phyloP scores from a whole-genome alignment of 1,140 invertebrate genomes.

The Philotrypesis tridentata region DNA sequence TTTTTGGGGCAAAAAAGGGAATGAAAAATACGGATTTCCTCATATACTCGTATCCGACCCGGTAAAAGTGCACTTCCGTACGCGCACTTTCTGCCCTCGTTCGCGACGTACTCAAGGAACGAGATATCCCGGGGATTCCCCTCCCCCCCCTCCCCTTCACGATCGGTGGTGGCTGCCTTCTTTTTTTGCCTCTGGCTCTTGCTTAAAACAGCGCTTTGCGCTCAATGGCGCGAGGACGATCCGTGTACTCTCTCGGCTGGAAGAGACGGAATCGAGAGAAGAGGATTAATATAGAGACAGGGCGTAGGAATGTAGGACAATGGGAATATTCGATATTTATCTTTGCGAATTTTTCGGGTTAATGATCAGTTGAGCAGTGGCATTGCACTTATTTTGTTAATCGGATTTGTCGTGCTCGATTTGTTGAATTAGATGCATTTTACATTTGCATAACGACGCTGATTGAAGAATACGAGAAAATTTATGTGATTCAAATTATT shows the following conservation, averaged over 20 bases:
- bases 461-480: too few relatives aligned
- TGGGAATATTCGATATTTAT: slow-evolving; percentile 11
- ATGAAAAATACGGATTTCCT: too few relatives aligned
- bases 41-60: slow-evolving; percentile 6
- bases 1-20: too few relatives aligned
- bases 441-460: background rate
- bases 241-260: background rate
- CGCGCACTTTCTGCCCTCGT: slow-evolving; percentile 25
- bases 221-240: slow-evolving; percentile 29
- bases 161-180: background rate
- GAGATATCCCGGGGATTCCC: slow-evolving; percentile 2
- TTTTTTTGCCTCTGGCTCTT: background rate
- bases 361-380: background rate
- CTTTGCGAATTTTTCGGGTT: background rate
- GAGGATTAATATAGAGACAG: background rate
- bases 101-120: slow-evolving; percentile 15
- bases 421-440: background rate
- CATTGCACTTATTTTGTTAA: background rate
- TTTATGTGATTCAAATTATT: background rate
- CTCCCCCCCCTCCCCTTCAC: background rate
- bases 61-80: slow-evolving; percentile 34
- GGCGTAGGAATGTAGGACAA: background rate
- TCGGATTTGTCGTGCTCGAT: background rate
- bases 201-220: slow-evolving; percentile 25
- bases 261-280: background rate